Evolutionary conservation across 1,140 invertebrate species (phyloP).

Genomic region (Papilio glaucus): DNA sequence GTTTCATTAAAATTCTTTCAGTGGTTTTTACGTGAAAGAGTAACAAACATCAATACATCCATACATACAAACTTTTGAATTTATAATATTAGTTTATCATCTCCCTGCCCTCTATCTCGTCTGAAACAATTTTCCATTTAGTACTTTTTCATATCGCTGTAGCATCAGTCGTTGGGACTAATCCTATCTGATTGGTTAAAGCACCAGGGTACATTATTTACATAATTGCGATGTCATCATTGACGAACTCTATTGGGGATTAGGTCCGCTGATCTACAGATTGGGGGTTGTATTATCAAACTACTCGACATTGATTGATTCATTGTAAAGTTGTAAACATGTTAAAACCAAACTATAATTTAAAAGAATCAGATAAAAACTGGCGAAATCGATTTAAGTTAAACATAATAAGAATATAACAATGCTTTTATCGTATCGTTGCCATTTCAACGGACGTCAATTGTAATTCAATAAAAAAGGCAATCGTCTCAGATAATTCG

Average conservation of each 20-base stretch:
- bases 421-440: constrained; percentile 24
- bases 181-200: neutral
- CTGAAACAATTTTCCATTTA: too few relatives aligned
- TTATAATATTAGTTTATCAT: too few relatives aligned
- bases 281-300: neutral
- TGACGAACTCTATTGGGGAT: neutral
- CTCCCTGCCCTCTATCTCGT: too few relatives aligned
- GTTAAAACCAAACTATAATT: neutral
- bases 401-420: constrained; percentile 4
- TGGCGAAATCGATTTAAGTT: neutral
- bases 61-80: too few relatives aligned
- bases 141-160: too few relatives aligned
- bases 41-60: too few relatives aligned
- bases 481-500: constrained; percentile 10
- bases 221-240: neutral
- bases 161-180: too few relatives aligned
- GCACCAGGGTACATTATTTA: neutral
- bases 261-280: constrained; percentile 27
- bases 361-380: neutral
- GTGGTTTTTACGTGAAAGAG: too few relatives aligned
- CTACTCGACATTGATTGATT: neutral
- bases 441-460: constrained; percentile 23
- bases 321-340: neutral
- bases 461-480: constrained; percentile 30
- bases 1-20: too few relatives aligned